Percentiles rank a stretch among this genome's conserved stretches.
These are phyloP conservation scores for Megalopta genalis DNA, from an alignment of 1,140 invertebrate species.

Conservation along the genomic window DNA sequence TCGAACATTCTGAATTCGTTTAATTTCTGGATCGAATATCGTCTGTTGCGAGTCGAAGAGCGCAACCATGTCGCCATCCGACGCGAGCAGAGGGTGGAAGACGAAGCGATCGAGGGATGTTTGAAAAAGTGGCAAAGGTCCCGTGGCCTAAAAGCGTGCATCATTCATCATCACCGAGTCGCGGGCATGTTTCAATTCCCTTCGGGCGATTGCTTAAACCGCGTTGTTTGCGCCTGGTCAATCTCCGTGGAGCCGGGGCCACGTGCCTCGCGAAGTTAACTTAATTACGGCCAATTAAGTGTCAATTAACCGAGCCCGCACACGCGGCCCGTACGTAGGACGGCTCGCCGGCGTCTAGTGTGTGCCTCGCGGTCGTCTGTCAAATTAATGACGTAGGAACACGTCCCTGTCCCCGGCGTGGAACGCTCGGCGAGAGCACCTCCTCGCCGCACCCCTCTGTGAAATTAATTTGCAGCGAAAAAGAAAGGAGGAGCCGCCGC, in stretches of 20 bases:
- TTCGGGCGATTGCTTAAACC: constrained; percentile 41
- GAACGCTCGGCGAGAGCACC: neutral
- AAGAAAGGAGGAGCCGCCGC: neutral
- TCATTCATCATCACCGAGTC: neutral
- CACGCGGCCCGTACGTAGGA: constrained; percentile 31
- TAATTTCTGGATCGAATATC: too few relatives aligned
- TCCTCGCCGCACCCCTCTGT: neutral
- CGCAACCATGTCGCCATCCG: too few relatives aligned
- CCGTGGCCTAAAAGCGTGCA: neutral
- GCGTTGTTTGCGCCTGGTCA: constrained; percentile 53
- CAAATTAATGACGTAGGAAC: constrained; percentile 60
- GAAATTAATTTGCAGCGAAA: constrained; percentile 11
- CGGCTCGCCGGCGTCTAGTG: constrained; percentile 15
- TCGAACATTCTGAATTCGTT: too few relatives aligned
- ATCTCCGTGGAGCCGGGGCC: constrained; percentile 59
- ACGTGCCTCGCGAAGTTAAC: constrained; percentile 67
- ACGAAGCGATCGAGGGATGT: too few relatives aligned
- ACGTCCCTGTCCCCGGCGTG: neutral
- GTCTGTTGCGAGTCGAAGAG: too few relatives aligned
- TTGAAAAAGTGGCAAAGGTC: neutral
- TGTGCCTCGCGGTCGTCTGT: constrained; percentile 39
- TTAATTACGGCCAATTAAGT: constrained; percentile 76
- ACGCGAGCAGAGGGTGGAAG: too few relatives aligned
- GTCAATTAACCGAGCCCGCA: constrained; percentile 69
- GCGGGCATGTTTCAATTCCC: constrained; percentile 27